Base-by-base conservation (phyloP, 2,113 vertebrate species). In the Potamarius usumacintae region DNA sequence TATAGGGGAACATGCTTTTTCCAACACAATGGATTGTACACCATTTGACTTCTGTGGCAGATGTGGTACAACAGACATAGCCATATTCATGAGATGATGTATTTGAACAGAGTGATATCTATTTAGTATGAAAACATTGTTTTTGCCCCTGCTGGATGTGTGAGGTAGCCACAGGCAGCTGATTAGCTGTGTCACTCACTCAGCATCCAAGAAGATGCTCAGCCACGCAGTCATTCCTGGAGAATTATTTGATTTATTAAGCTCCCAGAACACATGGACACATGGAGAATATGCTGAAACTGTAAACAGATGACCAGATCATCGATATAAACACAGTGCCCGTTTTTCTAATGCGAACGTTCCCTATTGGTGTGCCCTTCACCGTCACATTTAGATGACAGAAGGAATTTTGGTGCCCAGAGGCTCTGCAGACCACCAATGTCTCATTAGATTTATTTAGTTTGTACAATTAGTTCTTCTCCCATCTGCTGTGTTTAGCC, bases 381-480 rank as follows among this genome's bases (percentile, higher is more conserved):
- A 83, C 62, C 91, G 87, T 89, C 89, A 85, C 83, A 89, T 89
- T 89, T 72, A 83, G 81, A 90, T 79, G 78, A 88, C 89, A 90
- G 89, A 85, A 84, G 82, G 53, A 77, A 72, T 78, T 42, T 53
- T 48, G 85, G 57, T 11, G 71, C 87, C 86, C 81, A 18, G 52
- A 80, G 88, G 87, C 86, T 82, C 84, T 77, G 11, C 67, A 62
- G 83, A 88, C 82, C 87, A 82, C 88, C 86, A 76, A 67, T 85
- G 83, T 89, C 88, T 89, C 69, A 72, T 83, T 87, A 87, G 57
- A 84, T 87, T 85, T 88, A 57, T 88, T 89, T 83, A 86, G 85
- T 89, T 89, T 78, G 81, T 84, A 77, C 89, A 89, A 90, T 91
- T 87, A 91, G 86, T 88, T 79, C 62, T 89, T 83, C 85, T 85